Evolutionary conservation across 2,113 vertebrate species (phyloP).

Genomic region (Anseranas semipalmata): DNA sequence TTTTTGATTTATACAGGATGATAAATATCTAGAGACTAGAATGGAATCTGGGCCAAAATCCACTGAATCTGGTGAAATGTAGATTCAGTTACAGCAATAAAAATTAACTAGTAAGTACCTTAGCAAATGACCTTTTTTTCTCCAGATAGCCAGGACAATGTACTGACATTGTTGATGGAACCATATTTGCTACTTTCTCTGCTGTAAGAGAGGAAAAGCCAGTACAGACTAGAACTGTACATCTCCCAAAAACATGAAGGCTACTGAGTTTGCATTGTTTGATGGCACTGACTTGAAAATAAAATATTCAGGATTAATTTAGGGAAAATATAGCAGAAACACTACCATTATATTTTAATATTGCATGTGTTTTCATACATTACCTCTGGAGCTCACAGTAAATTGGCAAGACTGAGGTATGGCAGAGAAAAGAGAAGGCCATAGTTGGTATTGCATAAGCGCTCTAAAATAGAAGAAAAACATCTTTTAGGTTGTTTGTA

Average conservation of each 20-base stretch:
- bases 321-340: background rate
- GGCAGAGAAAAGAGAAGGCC: constrained; percentile 99
- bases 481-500: background rate
- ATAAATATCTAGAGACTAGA: background rate
- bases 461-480: constrained; percentile 81
- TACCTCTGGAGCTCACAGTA: constrained; percentile 92
- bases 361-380: background rate
- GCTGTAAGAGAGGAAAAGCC: constrained; percentile 14
- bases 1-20: background rate
- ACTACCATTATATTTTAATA: background rate
- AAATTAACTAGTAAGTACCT: background rate
- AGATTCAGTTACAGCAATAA: background rate
- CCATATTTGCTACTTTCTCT: background rate
- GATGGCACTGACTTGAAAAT: background rate
- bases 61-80: background rate
- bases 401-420: constrained; percentile 94
- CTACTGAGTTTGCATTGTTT: background rate
- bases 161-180: background rate
- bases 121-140: background rate
- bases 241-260: background rate
- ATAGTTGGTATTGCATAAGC: constrained; percentile 93
- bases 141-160: background rate
- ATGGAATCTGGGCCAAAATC: background rate
- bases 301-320: background rate
- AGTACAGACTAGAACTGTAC: background rate